Evolutionary conservation across 2,113 vertebrate genomes (phyloP), one percentile per base, ranked within the genome.

Genomic region (Chrysemys picta): DNA sequence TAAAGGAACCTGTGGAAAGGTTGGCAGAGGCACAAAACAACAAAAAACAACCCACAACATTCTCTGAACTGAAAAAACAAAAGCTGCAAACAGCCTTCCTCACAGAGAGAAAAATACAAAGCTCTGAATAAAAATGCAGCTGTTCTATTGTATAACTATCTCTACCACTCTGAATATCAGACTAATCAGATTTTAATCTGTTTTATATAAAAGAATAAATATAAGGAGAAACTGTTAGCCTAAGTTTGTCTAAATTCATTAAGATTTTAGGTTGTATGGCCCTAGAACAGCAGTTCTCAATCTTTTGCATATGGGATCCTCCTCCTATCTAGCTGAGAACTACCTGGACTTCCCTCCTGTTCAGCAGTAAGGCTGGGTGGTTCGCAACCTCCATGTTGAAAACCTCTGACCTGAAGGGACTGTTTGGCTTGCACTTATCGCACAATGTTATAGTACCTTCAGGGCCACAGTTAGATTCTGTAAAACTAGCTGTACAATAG

Each of bases 71-170:
- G 22, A 80, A 53, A 89, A 92, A 89, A 87, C 35, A 72, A n/a
- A 87, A 92, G 2, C 76, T 78, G 19, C 42, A 90, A 90, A 35
- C 80, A 82, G 5, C 5, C 2, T 5, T 94, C 95, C 76, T 24
- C 22, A 54, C 79, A 90, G 35, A 78, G 42, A 96, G 84, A 38
- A 59, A 94, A 89, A 82, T 47, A 45, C 87, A 12, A 85, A 52
- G 10, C 75, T 86, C 78, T 75, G 76, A 91, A 91, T 13, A 83
- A 78, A 95, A 89, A 69, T 87, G 69, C 93, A 96, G 82, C 88
- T 93, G 72, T 80, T 93, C 80, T 17, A 10, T 53, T 95, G n/a
- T 90, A 14, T 80, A n/a, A 89, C 31, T 27, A 2, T 85, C 76
- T 93, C 42, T 89, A 5, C 69, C 87, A 21, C 12, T 81, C 82